These are phyloP conservation scores for Heliocidaris tuberculata DNA, from an alignment of 35 echinoderm and acorn worm species.

Conservation along the genomic window DNA sequence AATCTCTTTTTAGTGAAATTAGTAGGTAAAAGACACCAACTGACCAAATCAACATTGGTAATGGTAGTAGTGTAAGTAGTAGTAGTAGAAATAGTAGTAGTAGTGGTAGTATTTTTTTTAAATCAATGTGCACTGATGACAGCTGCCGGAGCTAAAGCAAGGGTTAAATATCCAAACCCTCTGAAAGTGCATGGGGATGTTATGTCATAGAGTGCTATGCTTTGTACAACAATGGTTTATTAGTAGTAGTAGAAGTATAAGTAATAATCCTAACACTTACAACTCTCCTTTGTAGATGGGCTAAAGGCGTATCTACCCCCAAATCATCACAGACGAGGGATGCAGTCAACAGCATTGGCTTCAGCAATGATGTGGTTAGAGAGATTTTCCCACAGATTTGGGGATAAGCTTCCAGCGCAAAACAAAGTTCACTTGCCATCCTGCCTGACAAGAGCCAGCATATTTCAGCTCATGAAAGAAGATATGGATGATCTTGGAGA, in stretches of 20 bases:
- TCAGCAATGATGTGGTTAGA: conserved; percentile 41
- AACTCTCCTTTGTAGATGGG: conserved; percentile 8
- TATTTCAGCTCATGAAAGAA: background rate
- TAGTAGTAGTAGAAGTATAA: background rate
- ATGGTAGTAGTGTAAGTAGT: too few species aligned
- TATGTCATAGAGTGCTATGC: background rate
- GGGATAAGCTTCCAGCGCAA: conserved; percentile 48
- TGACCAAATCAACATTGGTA: too few species aligned
- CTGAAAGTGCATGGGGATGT: background rate
- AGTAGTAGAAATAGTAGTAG: too few species aligned
- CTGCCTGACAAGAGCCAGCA: conserved; percentile 22
- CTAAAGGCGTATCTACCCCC: conserved; percentile 16
- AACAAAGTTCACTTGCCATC: conserved; percentile 54
- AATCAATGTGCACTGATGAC: too few species aligned
- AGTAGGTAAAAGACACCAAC: too few species aligned
- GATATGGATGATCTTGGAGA: conserved; percentile 29
- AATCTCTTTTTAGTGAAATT: too few species aligned
- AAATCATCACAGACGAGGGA: conserved; percentile 5
- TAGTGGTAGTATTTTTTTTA: too few species aligned
- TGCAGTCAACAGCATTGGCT: background rate
- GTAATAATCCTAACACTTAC: background rate
- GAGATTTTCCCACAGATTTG: conserved; percentile 14
- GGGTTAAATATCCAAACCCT: too few species aligned
- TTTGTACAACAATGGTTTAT: background rate
- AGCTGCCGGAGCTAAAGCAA: too few species aligned